Percentiles rank a stretch among this genome's conserved stretches.
phyloP scores from a whole-genome alignment of 2,113 vertebrate species.

The Scortum barcoo region DNA sequence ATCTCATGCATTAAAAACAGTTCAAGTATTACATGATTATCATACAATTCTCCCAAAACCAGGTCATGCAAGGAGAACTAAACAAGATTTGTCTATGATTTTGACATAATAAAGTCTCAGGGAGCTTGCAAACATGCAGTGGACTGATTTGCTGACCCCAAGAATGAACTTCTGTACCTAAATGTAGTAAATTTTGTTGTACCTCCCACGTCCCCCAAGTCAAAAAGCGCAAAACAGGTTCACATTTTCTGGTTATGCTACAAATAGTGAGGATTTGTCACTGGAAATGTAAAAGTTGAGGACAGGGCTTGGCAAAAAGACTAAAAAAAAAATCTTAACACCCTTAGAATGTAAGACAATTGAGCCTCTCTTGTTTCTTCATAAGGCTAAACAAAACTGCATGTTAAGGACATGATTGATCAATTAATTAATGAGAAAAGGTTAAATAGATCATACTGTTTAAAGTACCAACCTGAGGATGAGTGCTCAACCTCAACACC shows the following conservation, averaged over 20 bases:
- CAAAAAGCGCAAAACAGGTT: not conserved
- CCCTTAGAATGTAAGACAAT: too few relatives aligned
- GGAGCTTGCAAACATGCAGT: not conserved
- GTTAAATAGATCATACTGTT: not conserved
- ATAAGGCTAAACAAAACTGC: too few relatives aligned
- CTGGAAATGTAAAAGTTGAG: conserved; percentile 5
- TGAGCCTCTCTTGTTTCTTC: too few relatives aligned
- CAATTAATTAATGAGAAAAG: not conserved
- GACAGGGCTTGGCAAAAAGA: too few relatives aligned
- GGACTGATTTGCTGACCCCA: not conserved
- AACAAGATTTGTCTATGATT: not conserved
- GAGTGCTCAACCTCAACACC: conserved; percentile 69
- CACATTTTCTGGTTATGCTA: not conserved
- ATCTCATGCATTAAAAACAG: not conserved
- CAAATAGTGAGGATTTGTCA: not conserved
- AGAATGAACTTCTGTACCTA: not conserved
- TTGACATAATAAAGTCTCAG: not conserved
- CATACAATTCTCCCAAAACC: not conserved
- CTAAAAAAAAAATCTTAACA: too few relatives aligned
- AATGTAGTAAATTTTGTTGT: not conserved
- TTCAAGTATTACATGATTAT: not conserved
- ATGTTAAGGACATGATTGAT: too few relatives aligned
- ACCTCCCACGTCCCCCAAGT: too few relatives aligned
- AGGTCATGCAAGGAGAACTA: not conserved
- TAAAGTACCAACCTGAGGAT: conserved; percentile 75